Evolutionary conservation across 2,797 vertebrate genomes (phyloP).

Genomic region (Fistularia commersonii): DNA sequence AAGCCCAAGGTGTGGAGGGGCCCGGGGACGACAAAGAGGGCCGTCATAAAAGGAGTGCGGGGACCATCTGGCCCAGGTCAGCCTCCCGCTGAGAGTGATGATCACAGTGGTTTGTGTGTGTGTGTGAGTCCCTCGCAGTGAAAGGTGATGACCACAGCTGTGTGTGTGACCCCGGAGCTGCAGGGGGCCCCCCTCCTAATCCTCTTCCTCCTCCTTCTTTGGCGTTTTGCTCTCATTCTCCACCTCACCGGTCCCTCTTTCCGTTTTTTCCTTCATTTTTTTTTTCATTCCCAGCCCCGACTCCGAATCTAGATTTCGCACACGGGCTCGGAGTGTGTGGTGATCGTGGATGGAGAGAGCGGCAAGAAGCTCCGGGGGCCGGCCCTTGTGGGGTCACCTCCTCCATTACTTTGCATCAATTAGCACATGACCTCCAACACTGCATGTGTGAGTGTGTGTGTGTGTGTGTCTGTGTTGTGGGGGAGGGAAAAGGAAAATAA

Average conservation of each 20-base stretch:
- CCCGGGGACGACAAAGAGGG: constrained; percentile 33
- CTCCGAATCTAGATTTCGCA: not conserved
- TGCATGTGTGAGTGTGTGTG: constrained; percentile 26
- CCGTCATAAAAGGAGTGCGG: constrained; percentile 47
- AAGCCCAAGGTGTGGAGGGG: constrained; percentile 45
- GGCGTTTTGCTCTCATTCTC: constrained; percentile 16
- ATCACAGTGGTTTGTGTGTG: constrained; percentile 41
- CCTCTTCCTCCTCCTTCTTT: constrained; percentile 37
- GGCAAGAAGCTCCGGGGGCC: constrained; percentile 19
- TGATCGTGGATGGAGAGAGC: not conserved
- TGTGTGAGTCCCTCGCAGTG: constrained; percentile 45
- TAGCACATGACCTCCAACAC: constrained; percentile 74
- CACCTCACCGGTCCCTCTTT: not conserved
- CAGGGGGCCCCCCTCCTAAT: constrained; percentile 44
- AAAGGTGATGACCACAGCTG: constrained; percentile 69
- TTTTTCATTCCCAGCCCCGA: not conserved
- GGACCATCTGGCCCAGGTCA: constrained; percentile 70
- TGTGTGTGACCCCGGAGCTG: constrained; percentile 61
- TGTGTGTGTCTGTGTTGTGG: constrained; percentile 23
- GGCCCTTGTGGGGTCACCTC: constrained; percentile 56
- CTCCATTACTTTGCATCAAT: constrained; percentile 72
- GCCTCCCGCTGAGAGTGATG: constrained; percentile 58
- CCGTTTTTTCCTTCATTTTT: constrained; percentile 5
- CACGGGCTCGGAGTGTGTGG: too few species aligned
- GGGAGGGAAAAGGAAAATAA: constrained; percentile 42